Percentiles rank a stretch among this genome's conserved stretches.
Conservation (phyloP, 1,140 invertebrate genomes). For the Metaphire vulgaris region DNA sequence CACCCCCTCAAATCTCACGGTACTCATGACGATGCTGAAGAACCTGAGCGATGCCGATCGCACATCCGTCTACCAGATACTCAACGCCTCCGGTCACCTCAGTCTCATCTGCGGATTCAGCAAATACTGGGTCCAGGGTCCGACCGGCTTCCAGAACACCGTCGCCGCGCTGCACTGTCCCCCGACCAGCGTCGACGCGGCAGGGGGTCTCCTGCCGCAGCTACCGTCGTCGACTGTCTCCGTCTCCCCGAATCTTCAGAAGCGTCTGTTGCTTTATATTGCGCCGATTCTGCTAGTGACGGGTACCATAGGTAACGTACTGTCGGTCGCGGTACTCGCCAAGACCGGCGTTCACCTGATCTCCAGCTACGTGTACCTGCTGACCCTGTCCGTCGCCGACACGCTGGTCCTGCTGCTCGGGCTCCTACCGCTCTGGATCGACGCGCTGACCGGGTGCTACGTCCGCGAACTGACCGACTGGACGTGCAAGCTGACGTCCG, state of each 20-base stretch:
- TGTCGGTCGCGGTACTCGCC: slow-evolving; percentile 32
- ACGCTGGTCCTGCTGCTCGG: slow-evolving; percentile 33
- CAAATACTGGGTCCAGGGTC: background rate
- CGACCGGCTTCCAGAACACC: background rate
- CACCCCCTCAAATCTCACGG: no score
- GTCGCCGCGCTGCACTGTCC: background rate
- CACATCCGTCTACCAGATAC: background rate
- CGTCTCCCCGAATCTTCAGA: background rate
- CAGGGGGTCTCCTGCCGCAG: no score
- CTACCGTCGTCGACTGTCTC: background rate
- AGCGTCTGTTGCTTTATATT: background rate
- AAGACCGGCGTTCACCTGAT: slow-evolving; percentile 28
- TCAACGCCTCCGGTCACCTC: background rate
- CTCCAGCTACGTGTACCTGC: slow-evolving; percentile 32
- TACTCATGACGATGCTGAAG: background rate
- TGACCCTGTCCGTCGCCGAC: slow-evolving; percentile 34
- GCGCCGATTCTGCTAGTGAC: slow-evolving; percentile 6
- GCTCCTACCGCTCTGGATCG: slow-evolving; percentile 29
- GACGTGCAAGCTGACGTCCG: slow-evolving; percentile 27
- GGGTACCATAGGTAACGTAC: slow-evolving; percentile 34
- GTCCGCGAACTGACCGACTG: slow-evolving; percentile 13
- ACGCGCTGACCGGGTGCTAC: slow-evolving; percentile 27
- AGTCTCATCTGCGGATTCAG: background rate
- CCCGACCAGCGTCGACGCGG: no score
- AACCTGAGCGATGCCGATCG: background rate